Evolutionary conservation across 2,888 invertebrate species (phyloP).

Genomic region (Psylliodes chrysocephalus): DNA sequence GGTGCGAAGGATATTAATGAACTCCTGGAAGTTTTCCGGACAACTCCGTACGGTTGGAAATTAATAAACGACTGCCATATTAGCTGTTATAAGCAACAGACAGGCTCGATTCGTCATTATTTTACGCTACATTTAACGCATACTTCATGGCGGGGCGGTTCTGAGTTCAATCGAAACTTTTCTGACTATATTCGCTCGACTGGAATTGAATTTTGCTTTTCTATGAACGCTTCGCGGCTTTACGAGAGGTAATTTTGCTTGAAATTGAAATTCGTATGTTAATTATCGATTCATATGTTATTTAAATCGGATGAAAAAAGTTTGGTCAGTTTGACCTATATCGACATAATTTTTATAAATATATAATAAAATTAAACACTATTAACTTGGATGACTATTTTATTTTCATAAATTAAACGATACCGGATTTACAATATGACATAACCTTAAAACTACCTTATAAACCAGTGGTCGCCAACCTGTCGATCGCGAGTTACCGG

Average conservation of each 20-base stretch:
- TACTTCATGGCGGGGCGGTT: constrained; percentile 64
- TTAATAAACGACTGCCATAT: constrained; percentile 66
- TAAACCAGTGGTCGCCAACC: too few relatives aligned
- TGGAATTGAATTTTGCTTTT: constrained; percentile 28
- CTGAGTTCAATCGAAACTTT: constrained; percentile 38
- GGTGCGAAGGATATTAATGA: constrained; percentile 65
- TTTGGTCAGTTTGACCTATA: not conserved
- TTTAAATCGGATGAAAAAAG: not conserved
- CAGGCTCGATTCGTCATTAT: constrained; percentile 68
- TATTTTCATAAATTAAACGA: too few relatives aligned
- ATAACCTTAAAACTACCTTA: too few relatives aligned
- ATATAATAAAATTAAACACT: too few relatives aligned
- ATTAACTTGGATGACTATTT: too few relatives aligned
- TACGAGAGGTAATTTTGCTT: constrained; percentile 8
- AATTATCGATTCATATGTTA: not conserved
- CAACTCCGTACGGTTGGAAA: constrained; percentile 50
- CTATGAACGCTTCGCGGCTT: constrained; percentile 4
- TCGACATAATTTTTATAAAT: too few relatives aligned
- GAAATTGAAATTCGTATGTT: constrained; percentile 16
- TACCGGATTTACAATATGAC: too few relatives aligned
- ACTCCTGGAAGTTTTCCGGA: constrained; percentile 58
- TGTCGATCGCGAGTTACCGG: too few relatives aligned
- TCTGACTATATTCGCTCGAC: constrained; percentile 26
- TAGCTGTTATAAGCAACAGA: constrained; percentile 66
- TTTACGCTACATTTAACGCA: constrained; percentile 67